Evolutionary conservation across 2,113 vertebrate species (phyloP), one percentile per base, ranked within the genome.

Genomic region (Ceyx cyanopectus): DNA sequence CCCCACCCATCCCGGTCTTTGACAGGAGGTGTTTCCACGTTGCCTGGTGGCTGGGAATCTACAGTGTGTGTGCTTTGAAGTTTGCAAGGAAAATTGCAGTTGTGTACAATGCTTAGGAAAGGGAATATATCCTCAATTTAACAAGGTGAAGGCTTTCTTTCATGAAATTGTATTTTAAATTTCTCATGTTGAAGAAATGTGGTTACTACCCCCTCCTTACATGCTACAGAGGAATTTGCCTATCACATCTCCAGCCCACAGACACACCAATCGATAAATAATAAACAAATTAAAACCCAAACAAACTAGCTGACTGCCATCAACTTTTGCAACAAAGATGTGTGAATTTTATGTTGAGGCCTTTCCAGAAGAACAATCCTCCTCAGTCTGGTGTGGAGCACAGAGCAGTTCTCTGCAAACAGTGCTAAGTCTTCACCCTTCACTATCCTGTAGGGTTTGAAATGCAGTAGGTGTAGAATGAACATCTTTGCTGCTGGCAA

Each of bases 361-460:
- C 29, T 81, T 85, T 77, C 24, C 54, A 57, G 27, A 51, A 22
- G 54, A 81, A n/a, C 12, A 10, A 1, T 30, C 34, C 20, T 61
- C 56, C 29, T 58, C 3, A 24, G 14, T 9, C 53, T 34, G 23
- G 19, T 32, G 34, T 23, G 40, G 27, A 51, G 34, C 12, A 10
- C 37, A 27, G 72, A 50, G 32, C 32, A 40, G 51, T 78, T 62
- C 37, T 11, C 20, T 61, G 23, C 12, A 8, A 29, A 24, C 30
- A 10, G 8, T 4, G 9, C 26, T 30, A 37, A 37, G 43, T 34
- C 29, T 94, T 85, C 32, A 13, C 23, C 51, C 56, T 43, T 68
- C 6, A 0, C 34, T 43, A 1, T 0, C 3, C 43, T 21, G 34
- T 12, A 8, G 0, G 1, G 24, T 26, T 54, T 30, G 56, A 68